Percentiles rank a stretch among this genome's conserved stretches.
Conservation (phyloP, 2,797 vertebrate genomes). For the Acrossocheilus wenchowensis region DNA sequence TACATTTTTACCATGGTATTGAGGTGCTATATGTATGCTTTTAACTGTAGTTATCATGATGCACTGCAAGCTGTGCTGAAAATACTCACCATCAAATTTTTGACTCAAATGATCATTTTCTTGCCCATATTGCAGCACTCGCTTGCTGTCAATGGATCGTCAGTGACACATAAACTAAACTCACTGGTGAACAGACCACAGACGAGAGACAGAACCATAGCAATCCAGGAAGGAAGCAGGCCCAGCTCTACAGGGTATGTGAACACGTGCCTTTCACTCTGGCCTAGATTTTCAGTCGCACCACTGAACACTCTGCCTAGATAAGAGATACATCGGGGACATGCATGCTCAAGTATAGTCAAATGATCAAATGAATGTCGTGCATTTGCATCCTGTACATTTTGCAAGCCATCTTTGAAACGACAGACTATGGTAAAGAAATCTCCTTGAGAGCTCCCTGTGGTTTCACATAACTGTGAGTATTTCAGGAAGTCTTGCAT, state of each 20-base stretch:
- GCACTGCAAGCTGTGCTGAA: too few species aligned
- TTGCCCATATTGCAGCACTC: background rate
- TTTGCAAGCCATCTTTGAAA: slow-evolving; percentile 38
- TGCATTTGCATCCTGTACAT: slow-evolving; percentile 28
- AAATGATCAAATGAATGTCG: background rate
- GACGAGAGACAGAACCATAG: background rate
- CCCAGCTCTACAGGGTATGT: slow-evolving; percentile 4
- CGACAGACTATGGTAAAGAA: slow-evolving; percentile 4
- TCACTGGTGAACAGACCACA: slow-evolving; percentile 2
- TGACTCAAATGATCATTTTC: too few species aligned
- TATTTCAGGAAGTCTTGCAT: slow-evolving; percentile 44
- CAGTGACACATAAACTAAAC: background rate
- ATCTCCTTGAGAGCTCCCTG: slow-evolving; percentile 38
- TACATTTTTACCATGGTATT: too few species aligned
- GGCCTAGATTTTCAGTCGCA: slow-evolving; percentile 23
- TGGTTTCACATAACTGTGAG: slow-evolving; percentile 22
- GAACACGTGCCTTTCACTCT: background rate
- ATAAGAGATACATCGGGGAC: slow-evolving; percentile 5
- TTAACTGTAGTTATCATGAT: too few species aligned
- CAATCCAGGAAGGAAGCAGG: slow-evolving; percentile 1
- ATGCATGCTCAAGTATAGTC: background rate
- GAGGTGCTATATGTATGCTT: too few species aligned
- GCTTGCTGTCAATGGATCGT: background rate
- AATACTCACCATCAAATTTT: too few species aligned
- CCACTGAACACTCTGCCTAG: background rate